Evolutionary conservation across 2,797 vertebrate species (phyloP).

Genomic region (Sus cebifrons): DNA sequence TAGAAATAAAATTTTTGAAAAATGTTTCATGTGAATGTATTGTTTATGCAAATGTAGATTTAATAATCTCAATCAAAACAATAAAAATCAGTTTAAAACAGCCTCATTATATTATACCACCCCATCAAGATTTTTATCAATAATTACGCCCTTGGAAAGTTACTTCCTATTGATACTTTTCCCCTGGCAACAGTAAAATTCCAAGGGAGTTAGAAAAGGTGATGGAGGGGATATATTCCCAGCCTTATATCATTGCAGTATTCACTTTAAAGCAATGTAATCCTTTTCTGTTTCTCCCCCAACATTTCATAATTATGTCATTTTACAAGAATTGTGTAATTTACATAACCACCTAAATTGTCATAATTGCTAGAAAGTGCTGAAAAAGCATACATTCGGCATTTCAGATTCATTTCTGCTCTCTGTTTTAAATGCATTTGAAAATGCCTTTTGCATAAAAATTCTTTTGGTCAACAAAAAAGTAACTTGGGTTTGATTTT

Average conservation of each 20-base stretch:
- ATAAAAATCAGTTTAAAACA: slow-evolving; percentile 28
- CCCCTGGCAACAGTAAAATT: slow-evolving; percentile 63
- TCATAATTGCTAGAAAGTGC: slow-evolving; percentile 88
- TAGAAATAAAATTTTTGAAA: slow-evolving; percentile 60
- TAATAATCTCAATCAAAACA: slow-evolving; percentile 67
- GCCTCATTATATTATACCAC: not conserved
- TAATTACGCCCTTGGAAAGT: not conserved
- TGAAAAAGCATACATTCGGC: slow-evolving; percentile 84
- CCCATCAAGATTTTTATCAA: not conserved
- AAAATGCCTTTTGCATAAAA: slow-evolving; percentile 83
- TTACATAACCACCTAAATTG: slow-evolving; percentile 86
- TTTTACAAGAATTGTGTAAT: slow-evolving; percentile 85
- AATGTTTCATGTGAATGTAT: slow-evolving; percentile 30
- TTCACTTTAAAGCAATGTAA: slow-evolving; percentile 78
- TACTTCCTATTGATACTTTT: slow-evolving; percentile 64
- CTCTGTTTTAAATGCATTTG: slow-evolving; percentile 84
- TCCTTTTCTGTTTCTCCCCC: slow-evolving; percentile 84
- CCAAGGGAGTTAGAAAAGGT: slow-evolving; percentile 74
- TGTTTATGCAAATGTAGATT: slow-evolving; percentile 49
- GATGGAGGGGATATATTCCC: slow-evolving; percentile 61
- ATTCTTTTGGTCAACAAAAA: slow-evolving; percentile 84
- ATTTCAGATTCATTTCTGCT: slow-evolving; percentile 86
- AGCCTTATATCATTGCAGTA: slow-evolving; percentile 65
- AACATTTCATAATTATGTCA: slow-evolving; percentile 87
- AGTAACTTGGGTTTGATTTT: slow-evolving; percentile 79